Conservation (phyloP, 2,888 invertebrate species). For the Crepidodera aurea region DNA sequence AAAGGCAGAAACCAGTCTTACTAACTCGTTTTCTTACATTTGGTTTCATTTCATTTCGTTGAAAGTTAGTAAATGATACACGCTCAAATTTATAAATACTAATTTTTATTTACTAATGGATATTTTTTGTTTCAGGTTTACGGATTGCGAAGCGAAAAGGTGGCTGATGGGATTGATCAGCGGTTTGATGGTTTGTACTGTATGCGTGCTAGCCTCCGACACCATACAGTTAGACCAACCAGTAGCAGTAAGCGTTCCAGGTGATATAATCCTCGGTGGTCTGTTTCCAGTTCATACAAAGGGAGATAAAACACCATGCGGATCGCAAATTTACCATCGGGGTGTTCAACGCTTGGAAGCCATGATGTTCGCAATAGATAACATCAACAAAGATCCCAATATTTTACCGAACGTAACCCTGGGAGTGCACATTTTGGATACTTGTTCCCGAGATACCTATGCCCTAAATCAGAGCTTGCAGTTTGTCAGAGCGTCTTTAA, state of each 20-base stretch:
- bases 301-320: conserved; percentile 61
- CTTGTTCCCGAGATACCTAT: conserved; percentile 68
- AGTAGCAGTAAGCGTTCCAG: conserved; percentile 60
- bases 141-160: conserved; percentile 34
- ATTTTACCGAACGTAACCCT: conserved; percentile 66
- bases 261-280: conserved; percentile 69
- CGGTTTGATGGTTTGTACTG: conserved; percentile 36
- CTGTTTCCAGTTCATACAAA: conserved; percentile 70
- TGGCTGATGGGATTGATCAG: conserved; percentile 43
- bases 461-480: conserved; percentile 70
- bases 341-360: conserved; percentile 72
- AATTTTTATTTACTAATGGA: no score
- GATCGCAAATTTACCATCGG: conserved; percentile 66
- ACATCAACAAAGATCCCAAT: conserved; percentile 64
- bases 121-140: conserved; percentile 42
- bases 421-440: conserved; percentile 69
- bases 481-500: conserved; percentile 66
- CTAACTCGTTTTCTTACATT: no score
- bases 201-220: conserved; percentile 40
- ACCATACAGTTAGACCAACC: conserved; percentile 44
- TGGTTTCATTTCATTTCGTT: no score
- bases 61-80: no score
- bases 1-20: no score
- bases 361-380: conserved; percentile 68
- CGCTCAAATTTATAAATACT: no score